phyloP scores from a whole-genome alignment of 2,113 vertebrate species.

The Reinhardtius hippoglossoides region DNA sequence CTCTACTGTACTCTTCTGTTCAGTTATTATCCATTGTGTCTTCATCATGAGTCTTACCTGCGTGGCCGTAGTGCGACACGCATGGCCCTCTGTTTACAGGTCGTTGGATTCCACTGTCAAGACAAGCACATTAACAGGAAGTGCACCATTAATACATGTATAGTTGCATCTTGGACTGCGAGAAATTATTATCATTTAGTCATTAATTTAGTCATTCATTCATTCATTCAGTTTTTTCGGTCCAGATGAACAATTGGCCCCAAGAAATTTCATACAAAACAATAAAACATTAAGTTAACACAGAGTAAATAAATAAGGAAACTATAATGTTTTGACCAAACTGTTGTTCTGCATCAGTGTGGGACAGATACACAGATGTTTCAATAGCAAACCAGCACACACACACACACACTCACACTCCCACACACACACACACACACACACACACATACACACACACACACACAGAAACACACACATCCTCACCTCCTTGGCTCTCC shows the following conservation, averaged over 20 bases:
- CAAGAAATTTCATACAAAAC: too few species aligned
- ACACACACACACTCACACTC: slow-evolving; percentile 18
- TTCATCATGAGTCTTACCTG: slow-evolving; percentile 66
- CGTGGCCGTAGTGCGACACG: slow-evolving; percentile 70
- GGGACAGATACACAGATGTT: slow-evolving; percentile 37
- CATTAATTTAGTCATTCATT: too few species aligned
- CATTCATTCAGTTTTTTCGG: too few species aligned
- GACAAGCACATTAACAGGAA: slow-evolving; percentile 28
- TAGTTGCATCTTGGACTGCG: neutral
- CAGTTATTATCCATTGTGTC: neutral
- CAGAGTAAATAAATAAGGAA: too few species aligned
- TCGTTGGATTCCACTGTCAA: slow-evolving; percentile 57
- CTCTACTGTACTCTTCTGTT: neutral
- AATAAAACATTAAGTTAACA: too few species aligned
- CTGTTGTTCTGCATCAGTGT: neutral
- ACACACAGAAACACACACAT: slow-evolving; percentile 36
- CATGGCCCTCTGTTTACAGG: slow-evolving; percentile 61
- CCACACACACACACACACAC: slow-evolving; percentile 34
- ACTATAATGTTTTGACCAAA: neutral
- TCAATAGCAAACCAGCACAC: slow-evolving; percentile 25
- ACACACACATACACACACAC: neutral
- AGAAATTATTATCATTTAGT: too few species aligned
- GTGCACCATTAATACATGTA: neutral
- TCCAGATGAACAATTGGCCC: too few species aligned
- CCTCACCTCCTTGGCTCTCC: slow-evolving; percentile 61